Conservation (phyloP, 1,140 invertebrate species). For the Pseudomyrmex gracilis region DNA sequence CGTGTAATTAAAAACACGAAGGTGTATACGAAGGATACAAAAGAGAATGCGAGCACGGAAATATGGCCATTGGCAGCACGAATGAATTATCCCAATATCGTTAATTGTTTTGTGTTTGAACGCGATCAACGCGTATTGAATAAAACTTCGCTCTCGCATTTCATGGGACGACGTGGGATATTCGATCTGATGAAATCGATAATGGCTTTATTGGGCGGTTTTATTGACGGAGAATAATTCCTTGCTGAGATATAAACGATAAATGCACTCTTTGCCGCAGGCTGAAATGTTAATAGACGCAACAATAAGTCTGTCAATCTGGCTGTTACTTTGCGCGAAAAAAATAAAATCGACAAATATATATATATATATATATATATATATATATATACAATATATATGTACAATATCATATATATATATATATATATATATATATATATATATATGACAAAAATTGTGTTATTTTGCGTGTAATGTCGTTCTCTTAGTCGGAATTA, state of each 20-base stretch:
- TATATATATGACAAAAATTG: too few relatives aligned
- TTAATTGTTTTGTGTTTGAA: constrained; percentile 34
- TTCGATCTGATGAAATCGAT: not conserved
- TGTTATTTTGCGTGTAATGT: too few relatives aligned
- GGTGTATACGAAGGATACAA: not conserved
- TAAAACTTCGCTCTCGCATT: constrained; percentile 28
- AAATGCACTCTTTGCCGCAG: not conserved
- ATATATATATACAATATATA: too few relatives aligned
- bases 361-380: too few relatives aligned
- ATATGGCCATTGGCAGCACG: not conserved
- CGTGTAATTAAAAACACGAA: constrained; percentile 34
- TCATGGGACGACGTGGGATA: not conserved
- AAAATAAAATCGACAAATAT: too few relatives aligned
- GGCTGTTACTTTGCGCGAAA: too few relatives aligned
- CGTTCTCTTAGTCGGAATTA: not conserved
- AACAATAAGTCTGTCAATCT: too few relatives aligned
- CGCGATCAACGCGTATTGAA: constrained; percentile 5
- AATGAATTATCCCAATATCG: constrained; percentile 40
- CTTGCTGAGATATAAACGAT: not conserved
- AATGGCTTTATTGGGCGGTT: constrained; percentile 26
- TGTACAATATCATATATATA: too few relatives aligned
- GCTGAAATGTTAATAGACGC: not conserved
- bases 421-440: too few relatives aligned
- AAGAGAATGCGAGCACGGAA: not conserved
- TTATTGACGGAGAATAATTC: constrained; percentile 38